A percentile compares a stretch with the other conserved stretches of the same genome.
Conservation (phyloP, 2,888 invertebrate genomes). For the Eurois occulta region DNA sequence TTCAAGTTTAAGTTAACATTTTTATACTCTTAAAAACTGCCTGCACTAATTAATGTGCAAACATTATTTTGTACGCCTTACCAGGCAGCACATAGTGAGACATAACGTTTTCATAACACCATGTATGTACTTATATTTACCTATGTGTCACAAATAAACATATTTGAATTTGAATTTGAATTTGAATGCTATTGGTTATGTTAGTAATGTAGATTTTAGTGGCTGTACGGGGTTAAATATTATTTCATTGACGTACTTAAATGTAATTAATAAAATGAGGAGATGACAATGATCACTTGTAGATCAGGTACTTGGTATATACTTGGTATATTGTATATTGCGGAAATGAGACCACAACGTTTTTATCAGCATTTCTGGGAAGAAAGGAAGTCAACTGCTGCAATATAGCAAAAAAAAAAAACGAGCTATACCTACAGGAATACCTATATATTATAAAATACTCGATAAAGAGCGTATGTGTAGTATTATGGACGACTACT, state of each 20-base stretch:
- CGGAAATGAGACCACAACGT: neutral
- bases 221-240: neutral
- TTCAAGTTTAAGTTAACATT: no score
- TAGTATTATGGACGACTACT: neutral
- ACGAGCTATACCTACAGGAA: neutral
- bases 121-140: no score
- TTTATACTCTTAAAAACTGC: no score
- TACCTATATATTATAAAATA: neutral
- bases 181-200: no score
- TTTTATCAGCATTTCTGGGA: neutral
- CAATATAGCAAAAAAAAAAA: constrained; percentile 5
- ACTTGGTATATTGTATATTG: neutral
- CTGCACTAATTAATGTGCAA: no score
- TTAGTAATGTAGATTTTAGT: neutral
- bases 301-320: neutral
- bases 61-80: no score
- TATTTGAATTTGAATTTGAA: no score
- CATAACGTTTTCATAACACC: no score
- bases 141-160: no score
- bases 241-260: neutral
- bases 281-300: neutral
- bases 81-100: no score
- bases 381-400: neutral
- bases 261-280: neutral
- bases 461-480: neutral